Evolutionary conservation across 2,797 vertebrate genomes (phyloP).

Genomic region (Lepidocolaptes lacrymiger): DNA sequence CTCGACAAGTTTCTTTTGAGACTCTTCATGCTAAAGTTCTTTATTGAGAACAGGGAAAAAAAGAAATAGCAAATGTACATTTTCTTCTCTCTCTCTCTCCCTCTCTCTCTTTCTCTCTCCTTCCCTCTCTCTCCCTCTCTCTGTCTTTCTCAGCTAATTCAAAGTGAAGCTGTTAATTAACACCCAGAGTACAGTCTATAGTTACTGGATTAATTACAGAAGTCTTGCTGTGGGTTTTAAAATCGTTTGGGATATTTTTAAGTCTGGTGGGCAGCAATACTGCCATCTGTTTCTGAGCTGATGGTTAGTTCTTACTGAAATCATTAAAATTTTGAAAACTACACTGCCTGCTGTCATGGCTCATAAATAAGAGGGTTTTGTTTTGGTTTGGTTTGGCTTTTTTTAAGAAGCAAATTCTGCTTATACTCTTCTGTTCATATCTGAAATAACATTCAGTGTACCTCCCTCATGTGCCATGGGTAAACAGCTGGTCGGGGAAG

Average conservation of each 20-base stretch:
- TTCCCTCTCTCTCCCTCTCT: not conserved
- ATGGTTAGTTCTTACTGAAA: slow-evolving; percentile 32
- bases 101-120: not conserved
- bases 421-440: not conserved
- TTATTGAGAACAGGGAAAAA: not conserved
- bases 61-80: not conserved
- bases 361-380: not conserved
- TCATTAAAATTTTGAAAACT: slow-evolving; percentile 40
- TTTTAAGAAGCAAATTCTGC: not conserved
- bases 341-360: not conserved
- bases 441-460: not conserved
- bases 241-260: slow-evolving; percentile 65
- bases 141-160: slow-evolving; percentile 23
- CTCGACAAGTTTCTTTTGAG: slow-evolving; percentile 22
- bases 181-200: slow-evolving; percentile 45
- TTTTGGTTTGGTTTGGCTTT: too few relatives aligned
- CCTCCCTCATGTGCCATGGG: not conserved
- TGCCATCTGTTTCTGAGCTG: slow-evolving; percentile 58
- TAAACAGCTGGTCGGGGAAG: slow-evolving; percentile 29
- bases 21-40: not conserved
- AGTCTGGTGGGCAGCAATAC: slow-evolving; percentile 56
- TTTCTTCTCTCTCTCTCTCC: not conserved
- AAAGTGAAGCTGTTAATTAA: slow-evolving; percentile 62
- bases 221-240: slow-evolving; percentile 54
- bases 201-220: slow-evolving; percentile 67